Conservation (phyloP, 2,113 vertebrate species). For the Pseudorhombus dupliciocellatus region DNA sequence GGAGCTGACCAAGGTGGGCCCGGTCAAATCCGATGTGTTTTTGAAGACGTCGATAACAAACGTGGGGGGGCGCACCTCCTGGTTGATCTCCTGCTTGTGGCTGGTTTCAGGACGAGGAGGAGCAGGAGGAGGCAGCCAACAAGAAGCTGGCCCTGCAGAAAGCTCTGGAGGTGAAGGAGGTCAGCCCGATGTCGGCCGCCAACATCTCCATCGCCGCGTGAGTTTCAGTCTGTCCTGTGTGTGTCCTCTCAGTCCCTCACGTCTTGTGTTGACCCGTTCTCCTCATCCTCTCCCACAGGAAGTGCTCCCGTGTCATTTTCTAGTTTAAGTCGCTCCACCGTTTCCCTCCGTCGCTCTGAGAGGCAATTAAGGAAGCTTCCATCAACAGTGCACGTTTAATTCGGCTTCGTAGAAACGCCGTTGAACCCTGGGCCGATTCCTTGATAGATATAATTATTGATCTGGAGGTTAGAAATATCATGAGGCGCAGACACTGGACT, state of each 20-base stretch:
- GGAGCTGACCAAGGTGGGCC: slow-evolving; percentile 92
- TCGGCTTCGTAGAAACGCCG: too few relatives aligned
- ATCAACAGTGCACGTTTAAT: background rate
- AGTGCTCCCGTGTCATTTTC: background rate
- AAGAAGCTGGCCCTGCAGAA: slow-evolving; percentile 97
- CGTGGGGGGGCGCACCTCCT: background rate
- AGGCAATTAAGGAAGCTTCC: slow-evolving; percentile 44
- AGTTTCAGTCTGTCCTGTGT: slow-evolving; percentile 71
- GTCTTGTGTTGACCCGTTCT: slow-evolving; percentile 13
- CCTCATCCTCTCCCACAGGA: slow-evolving; percentile 2
- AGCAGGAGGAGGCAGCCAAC: slow-evolving; percentile 97
- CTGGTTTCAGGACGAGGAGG: slow-evolving; percentile 90
- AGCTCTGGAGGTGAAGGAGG: slow-evolving; percentile 96
- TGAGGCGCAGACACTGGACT: too few relatives aligned
- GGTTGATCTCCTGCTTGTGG: background rate
- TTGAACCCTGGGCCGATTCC: too few relatives aligned
- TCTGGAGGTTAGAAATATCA: too few relatives aligned
- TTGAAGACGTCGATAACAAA: background rate
- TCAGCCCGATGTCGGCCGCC: slow-evolving; percentile 95
- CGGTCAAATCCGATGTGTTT: background rate
- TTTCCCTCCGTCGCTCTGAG: slow-evolving; percentile 2
- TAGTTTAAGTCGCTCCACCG: slow-evolving; percentile 3
- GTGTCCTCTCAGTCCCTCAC: slow-evolving; percentile 7
- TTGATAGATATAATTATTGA: too few relatives aligned
- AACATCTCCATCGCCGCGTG: slow-evolving; percentile 97